Evolutionary conservation across 2,888 invertebrate genomes (phyloP).

Genomic region (Polydrusus tereticollis): DNA sequence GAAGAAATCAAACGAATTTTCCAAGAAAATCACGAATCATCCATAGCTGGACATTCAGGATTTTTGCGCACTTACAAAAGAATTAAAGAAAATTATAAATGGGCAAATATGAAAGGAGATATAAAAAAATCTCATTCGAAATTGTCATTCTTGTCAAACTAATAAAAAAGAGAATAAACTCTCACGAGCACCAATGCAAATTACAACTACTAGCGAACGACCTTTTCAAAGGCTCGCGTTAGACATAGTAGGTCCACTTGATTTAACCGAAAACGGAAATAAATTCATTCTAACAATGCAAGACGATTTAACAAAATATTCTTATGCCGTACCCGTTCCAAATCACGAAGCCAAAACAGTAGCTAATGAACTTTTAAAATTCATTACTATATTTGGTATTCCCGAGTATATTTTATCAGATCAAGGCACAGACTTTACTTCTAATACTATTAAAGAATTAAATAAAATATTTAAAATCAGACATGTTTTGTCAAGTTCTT

Average conservation of each 20-base stretch:
- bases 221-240: constrained; percentile 57
- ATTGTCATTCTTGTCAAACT: constrained; percentile 51
- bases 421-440: constrained; percentile 57
- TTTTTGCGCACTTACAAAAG: constrained; percentile 34
- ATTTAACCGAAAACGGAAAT: no score
- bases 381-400: constrained; percentile 58
- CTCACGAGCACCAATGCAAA: constrained; percentile 56
- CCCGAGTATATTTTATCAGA: no score
- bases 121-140: constrained; percentile 39
- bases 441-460: constrained; percentile 56
- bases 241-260: no score
- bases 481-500: no score
- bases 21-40: constrained; percentile 50
- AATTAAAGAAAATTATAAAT: constrained; percentile 51
- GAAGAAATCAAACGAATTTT: constrained; percentile 50
- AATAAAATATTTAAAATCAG: constrained; percentile 57
- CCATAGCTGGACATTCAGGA: constrained; percentile 46
- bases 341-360: constrained; percentile 59
- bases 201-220: constrained; percentile 55
- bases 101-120: constrained; percentile 44
- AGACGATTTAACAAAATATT: constrained; percentile 49
- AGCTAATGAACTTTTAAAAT: constrained; percentile 56
- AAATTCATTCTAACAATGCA: constrained; percentile 52
- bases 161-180: constrained; percentile 52
- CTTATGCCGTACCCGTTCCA: constrained; percentile 49